Conservation (phyloP, 2,797 vertebrate genomes). For the Gobionotothen gibberifrons region DNA sequence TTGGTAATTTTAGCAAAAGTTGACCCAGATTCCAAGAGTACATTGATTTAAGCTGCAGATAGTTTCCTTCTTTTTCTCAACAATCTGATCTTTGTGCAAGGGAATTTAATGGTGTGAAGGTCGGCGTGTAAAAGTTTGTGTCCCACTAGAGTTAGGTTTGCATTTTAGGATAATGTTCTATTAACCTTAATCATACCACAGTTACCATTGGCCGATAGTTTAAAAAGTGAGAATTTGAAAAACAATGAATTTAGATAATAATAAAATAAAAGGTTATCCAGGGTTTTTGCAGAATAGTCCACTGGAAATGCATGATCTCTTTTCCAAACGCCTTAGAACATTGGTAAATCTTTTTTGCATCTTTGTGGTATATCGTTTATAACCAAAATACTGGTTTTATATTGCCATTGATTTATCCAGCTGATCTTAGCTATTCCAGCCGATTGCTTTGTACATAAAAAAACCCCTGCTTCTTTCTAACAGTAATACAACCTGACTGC, state of each 20-base stretch:
- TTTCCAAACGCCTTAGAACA: background rate
- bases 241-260: background rate
- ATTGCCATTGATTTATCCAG: background rate
- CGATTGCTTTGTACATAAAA: slow-evolving; percentile 11
- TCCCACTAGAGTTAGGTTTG: background rate
- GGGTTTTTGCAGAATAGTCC: background rate
- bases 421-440: background rate
- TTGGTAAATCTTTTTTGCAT: background rate
- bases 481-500: slow-evolving; percentile 20
- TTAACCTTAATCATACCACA: too few relatives aligned
- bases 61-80: too few relatives aligned
- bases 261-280: too few relatives aligned
- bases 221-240: background rate
- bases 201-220: background rate
- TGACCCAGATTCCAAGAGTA: too few relatives aligned
- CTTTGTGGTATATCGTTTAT: background rate
- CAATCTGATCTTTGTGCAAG: too few relatives aligned
- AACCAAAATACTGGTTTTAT: background rate
- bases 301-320: too few relatives aligned
- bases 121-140: too few relatives aligned
- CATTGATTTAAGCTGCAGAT: too few relatives aligned
- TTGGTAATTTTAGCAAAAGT: too few relatives aligned
- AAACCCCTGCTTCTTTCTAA: background rate
- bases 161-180: too few relatives aligned
- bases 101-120: too few relatives aligned